Evolutionary conservation across 2,797 vertebrate genomes (phyloP), one percentile per base, ranked within the genome.

Genomic region (Lerista edwardsae): DNA sequence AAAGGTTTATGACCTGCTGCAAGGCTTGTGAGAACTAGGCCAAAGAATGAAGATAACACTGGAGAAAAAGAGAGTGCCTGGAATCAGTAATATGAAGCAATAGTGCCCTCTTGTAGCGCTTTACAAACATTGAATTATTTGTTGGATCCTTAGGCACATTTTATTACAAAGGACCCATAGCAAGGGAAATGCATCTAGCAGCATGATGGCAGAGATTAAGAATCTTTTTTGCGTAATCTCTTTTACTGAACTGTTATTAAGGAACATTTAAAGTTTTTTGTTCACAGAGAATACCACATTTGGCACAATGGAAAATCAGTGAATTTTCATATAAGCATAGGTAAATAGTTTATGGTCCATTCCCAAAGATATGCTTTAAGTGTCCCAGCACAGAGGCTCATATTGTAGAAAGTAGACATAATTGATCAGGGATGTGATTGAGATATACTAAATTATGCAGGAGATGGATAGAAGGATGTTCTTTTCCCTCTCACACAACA

Each of bases 51-150:
- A 65, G 44, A 31, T 9, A 44, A 14, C 11, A 55, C 51, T 55
- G 11, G 47, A 11, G 51, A 55, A 23, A 9, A 1, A 0, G 11
- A 2, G 0, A 17, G 14, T 31, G 17, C 0, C 14, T 15, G 1
- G 3, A 23, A 21, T 44, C 55, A 65, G 76, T 57, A 34, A 51
- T 67, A 11, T 73, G 83, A 57, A 67, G 73, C 44, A 87, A 88
- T 10, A 92, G 81, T 92, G 94, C 94, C 94, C 91, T 75, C 93
- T 0, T 6, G 90, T 75, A 92, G 92, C 29, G 1, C 12, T 10
- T 55, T 74, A 39, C 29, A n/a, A 41, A 64, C 57, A 74, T 4
- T 17, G 7, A 79, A 51, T n/a, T 36, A 51, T 72, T 44, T 78
- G 25, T 9, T n/a, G 59, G 21, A 29, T 79, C 57, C 12, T 81